Conservation (phyloP, 2,113 vertebrate species). For the Hippocampus guttulatus region DNA sequence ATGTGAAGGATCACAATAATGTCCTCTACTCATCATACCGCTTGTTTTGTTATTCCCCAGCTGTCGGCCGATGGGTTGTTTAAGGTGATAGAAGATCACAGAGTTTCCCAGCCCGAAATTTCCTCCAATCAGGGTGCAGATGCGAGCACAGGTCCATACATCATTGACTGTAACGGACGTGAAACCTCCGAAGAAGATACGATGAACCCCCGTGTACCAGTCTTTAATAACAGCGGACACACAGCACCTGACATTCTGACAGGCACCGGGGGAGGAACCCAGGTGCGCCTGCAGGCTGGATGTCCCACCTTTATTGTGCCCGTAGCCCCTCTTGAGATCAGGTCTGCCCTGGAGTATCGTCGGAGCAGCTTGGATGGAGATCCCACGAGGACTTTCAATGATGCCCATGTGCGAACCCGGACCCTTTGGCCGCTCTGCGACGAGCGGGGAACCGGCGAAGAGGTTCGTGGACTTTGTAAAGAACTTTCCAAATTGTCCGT, state of each 20-base stretch:
- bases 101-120: slow-evolving; percentile 10
- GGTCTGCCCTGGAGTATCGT: slow-evolving; percentile 28
- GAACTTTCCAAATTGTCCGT: slow-evolving; percentile 44
- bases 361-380: slow-evolving; percentile 46
- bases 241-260: slow-evolving; percentile 20
- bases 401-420: slow-evolving; percentile 28
- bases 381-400: slow-evolving; percentile 38
- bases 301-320: slow-evolving; percentile 59
- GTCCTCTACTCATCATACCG: neutral
- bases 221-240: slow-evolving; percentile 12
- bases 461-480: slow-evolving; percentile 39
- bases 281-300: slow-evolving; percentile 25
- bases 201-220: slow-evolving; percentile 15
- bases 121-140: slow-evolving; percentile 20
- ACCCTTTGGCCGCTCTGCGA: slow-evolving; percentile 16
- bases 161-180: slow-evolving; percentile 14
- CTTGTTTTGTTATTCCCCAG: slow-evolving; percentile 30
- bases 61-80: slow-evolving; percentile 29
- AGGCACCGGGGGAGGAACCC: slow-evolving; percentile 28
- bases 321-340: slow-evolving; percentile 47
- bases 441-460: slow-evolving; percentile 15
- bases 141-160: slow-evolving; percentile 15
- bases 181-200: neutral
- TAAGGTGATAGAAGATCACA: slow-evolving; percentile 49
- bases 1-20: neutral